These are phyloP conservation scores for Unio pictorum DNA, from an alignment of 2,888 invertebrate species.

Conservation along the genomic window DNA sequence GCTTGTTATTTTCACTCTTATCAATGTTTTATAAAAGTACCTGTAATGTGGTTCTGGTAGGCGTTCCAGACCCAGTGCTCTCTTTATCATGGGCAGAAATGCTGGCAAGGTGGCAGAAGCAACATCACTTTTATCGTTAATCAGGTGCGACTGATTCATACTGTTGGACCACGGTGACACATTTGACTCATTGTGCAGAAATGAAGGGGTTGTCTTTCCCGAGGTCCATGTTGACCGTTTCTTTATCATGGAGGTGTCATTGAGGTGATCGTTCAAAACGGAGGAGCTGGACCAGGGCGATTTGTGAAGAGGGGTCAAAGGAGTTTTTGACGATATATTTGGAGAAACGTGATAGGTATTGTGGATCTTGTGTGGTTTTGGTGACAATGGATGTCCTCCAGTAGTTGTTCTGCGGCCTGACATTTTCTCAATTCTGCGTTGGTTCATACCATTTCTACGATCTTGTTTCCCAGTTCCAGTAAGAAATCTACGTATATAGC, in stretches of 20 bases:
- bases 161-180: conserved; percentile 8
- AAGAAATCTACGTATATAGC: too few relatives aligned
- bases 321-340: too few relatives aligned
- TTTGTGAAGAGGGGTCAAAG: too few relatives aligned
- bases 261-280: too few relatives aligned
- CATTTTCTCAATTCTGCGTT: too few relatives aligned
- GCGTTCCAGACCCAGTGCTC: conserved; percentile 49
- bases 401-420: too few relatives aligned
- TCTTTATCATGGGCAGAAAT: conserved; percentile 56
- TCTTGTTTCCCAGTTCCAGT: too few relatives aligned
- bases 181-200: conserved; percentile 13
- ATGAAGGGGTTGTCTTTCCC: not conserved
- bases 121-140: conserved; percentile 14
- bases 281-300: too few relatives aligned
- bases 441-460: too few relatives aligned
- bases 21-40: conserved; percentile 5
- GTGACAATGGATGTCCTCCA: too few relatives aligned
- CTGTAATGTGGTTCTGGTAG: conserved; percentile 11
- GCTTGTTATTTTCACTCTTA: not conserved
- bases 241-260: not conserved
- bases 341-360: too few relatives aligned
- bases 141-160: not conserved
- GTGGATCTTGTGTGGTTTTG: too few relatives aligned
- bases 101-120: conserved; percentile 51
- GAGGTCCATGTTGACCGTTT: conserved; percentile 44